These are phyloP conservation scores for Lithobius niger DNA, from an alignment of 1,140 invertebrate species.

Conservation along the genomic window DNA sequence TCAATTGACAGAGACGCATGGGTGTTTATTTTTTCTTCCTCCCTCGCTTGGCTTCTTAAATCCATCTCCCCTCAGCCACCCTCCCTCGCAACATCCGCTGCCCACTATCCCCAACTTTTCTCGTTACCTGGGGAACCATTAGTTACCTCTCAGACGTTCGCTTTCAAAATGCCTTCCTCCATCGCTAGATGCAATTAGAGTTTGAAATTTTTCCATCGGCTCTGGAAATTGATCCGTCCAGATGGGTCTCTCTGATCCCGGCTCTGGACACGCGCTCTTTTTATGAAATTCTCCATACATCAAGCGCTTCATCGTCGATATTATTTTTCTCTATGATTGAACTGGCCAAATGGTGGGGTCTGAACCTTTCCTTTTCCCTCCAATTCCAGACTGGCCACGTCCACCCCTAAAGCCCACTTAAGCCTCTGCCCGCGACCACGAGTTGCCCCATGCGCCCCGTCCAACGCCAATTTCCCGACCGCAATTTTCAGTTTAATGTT, in stretches of 20 bases:
- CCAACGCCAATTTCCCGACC: background rate
- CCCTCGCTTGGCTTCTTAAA: too few relatives aligned
- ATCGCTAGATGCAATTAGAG: background rate
- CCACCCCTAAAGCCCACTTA: background rate
- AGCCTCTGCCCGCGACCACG: background rate
- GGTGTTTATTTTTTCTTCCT: too few relatives aligned
- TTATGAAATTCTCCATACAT: conserved; percentile 8
- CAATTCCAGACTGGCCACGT: background rate
- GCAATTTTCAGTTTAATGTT: conserved; percentile 6
- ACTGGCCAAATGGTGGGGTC: background rate
- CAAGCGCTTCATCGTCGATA: background rate
- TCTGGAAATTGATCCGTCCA: conserved; percentile 1
- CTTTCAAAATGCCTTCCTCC: background rate
- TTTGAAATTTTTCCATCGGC: conserved; percentile 6
- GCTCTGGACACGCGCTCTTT: background rate
- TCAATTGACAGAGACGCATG: too few relatives aligned
- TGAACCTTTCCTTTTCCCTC: background rate
- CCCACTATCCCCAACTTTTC: background rate
- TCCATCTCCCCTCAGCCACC: background rate
- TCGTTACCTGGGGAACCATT: background rate
- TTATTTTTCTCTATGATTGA: conserved; percentile 5
- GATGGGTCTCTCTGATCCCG: conserved; percentile 1
- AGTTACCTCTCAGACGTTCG: background rate
- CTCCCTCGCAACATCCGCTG: background rate
- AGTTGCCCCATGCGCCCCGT: background rate